Base-by-base conservation (phyloP, 2,888 invertebrate species). In the Doris montereyensis region DNA sequence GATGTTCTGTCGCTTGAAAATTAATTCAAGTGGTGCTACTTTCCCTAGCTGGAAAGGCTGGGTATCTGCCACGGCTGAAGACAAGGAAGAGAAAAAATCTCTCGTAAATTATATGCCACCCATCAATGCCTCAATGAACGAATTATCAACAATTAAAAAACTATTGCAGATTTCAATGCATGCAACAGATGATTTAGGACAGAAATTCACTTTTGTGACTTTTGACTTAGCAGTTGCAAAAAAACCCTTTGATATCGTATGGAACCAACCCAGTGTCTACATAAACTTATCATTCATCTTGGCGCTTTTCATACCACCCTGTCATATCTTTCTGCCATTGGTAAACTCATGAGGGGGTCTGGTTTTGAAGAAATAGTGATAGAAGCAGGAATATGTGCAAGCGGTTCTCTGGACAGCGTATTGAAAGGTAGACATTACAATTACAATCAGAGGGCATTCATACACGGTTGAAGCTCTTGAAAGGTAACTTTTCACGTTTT, bases 181-280 rank as follows among this genome's bases (percentile, higher is more conserved):
- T 21, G 83, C 77, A 28, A 62, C 76, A 26, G n/a, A 62, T 30
- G 78, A 58, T 41, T 79, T 78, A 13, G 81, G 79, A 2, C 83
- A 83, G 34, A 21, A 70, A 8, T 81, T 81, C 62, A 78, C 82
- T 0, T 71, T 83, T 70, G 79, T 83, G 0, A 83, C 83, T 8
- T 84, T 83, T 76, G 80, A 84, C 58, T 28, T 83, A 21, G 82
- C 82, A 10, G 81, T 81, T n/a, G 81, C 83, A 2, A n/a, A 84
- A 77, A 26, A 83, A 70, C 83, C 82, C n/a, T 83, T 81, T 58
- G 10, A 58, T 32, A 1, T 83, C 0, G 78, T 80, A 0, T 84
- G 81, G 83, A 81, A 83, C 57, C 30, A 80, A 5, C 62, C 62
- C 28, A 4, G 58, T 3, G 5, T 35, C n/a, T 73, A 57, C 73